Conservation (phyloP, 2,888 invertebrate genomes). For the Oscheius myriophilus region DNA sequence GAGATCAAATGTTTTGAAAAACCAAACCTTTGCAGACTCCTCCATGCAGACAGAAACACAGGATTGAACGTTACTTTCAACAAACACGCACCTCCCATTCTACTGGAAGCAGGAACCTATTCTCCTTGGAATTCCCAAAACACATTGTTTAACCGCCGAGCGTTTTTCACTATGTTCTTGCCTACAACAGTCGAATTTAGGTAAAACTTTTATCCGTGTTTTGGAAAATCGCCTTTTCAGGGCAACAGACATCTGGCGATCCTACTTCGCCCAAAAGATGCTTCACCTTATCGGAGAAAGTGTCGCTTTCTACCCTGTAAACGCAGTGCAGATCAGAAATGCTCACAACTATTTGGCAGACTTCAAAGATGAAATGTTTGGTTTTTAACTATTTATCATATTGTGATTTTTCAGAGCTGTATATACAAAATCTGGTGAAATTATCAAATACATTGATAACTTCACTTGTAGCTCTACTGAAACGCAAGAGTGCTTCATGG, state of each 20-base stretch:
- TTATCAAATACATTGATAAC: slow-evolving; percentile 34
- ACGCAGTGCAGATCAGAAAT: slow-evolving; percentile 49
- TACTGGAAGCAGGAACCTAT: slow-evolving; percentile 36
- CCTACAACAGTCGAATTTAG: slow-evolving; percentile 47
- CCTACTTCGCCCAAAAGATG: slow-evolving; percentile 45
- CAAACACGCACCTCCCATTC: slow-evolving; percentile 44
- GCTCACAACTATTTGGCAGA: slow-evolving; percentile 47
- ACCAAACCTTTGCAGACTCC: no score
- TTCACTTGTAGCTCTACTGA: slow-evolving; percentile 32
- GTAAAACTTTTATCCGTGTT: neutral
- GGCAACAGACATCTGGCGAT: slow-evolving; percentile 51
- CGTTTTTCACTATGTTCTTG: slow-evolving; percentile 49
- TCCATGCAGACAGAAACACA: slow-evolving; percentile 37
- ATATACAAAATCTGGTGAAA: slow-evolving; percentile 42
- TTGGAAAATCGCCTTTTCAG: slow-evolving; percentile 4
- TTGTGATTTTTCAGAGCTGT: slow-evolving; percentile 39
- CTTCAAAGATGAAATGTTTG: slow-evolving; percentile 38
- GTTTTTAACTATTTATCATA: neutral
- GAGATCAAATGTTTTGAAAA: no score
- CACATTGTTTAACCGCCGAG: slow-evolving; percentile 46
- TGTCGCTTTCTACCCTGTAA: slow-evolving; percentile 44
- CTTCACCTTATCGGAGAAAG: slow-evolving; percentile 43
- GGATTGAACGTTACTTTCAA: slow-evolving; percentile 45
- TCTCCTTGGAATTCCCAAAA: slow-evolving; percentile 56
- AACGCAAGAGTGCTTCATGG: slow-evolving; percentile 30